Base-by-base conservation (phyloP, 2,888 invertebrate species). In the Drosophila nr. perissopoda region DNA sequence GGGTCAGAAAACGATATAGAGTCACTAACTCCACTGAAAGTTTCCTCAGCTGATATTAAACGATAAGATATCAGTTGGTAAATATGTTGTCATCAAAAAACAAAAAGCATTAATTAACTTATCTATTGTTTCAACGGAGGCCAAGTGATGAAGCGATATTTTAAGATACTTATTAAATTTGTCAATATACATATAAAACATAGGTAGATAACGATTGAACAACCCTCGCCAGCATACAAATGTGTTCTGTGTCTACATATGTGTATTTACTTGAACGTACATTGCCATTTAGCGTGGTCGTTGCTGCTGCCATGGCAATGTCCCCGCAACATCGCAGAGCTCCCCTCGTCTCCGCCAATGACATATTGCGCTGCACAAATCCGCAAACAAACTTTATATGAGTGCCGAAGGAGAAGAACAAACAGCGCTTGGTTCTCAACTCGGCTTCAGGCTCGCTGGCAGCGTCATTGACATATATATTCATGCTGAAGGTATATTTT, bases 361-460 rank as follows among this genome's bases (percentile, higher is more conserved):
- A 89, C 89, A 89, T 89, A 90, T 90, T 90, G 88, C 88, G 72
- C 82, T 83, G 88, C 85, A 89, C 85, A 89, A 90, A 89, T 89
- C 88, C 88, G 89, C 89, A 88, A 89, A 88, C 88, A 89, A 88
- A 88, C 89, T 88, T 83, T 86, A 86, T 86, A 86, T 86, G 85
- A 86, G 85, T 86, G 80, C 87, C 85, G 86, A 86, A 88, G 85
- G 85, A 86, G 86, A 86, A 82, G 85, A 86, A 87, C 89, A 86
- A 87, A 84, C 86, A 89, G 71, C 64, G 77, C 74, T 74, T 64
- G 60, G 51, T 42, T 76, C 46, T 34, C 40, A 36, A 11, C 57
- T 57, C 25, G 40, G 52, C 56, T 56, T 49, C 34, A 54, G 53
- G 74, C 59, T 57, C 36, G 48, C 58, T 63, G 66, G 70, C 79